Evolutionary conservation across 2,888 invertebrate genomes (phyloP).

Genomic region (Netelia melanura): DNA sequence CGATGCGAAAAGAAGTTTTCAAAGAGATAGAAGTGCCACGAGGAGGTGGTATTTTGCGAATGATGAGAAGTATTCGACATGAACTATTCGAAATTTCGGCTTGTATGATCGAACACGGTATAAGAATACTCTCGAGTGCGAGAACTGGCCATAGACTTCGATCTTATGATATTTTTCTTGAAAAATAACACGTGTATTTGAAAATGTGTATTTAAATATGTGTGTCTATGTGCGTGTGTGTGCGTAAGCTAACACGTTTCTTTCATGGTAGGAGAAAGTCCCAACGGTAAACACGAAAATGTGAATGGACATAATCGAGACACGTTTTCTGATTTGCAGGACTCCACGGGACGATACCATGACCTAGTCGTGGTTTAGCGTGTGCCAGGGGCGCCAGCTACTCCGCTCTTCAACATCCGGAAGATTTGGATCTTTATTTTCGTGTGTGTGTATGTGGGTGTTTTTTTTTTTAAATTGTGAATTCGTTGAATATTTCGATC

Average conservation of each 20-base stretch:
- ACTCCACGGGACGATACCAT: slow-evolving; percentile 50
- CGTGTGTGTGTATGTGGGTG: slow-evolving; percentile 1
- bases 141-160: background rate
- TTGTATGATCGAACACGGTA: background rate
- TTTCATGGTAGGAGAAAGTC: background rate
- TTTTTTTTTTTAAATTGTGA: slow-evolving; percentile 52
- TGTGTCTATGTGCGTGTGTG: background rate
- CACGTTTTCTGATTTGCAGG: slow-evolving; percentile 26
- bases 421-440: slow-evolving; percentile 35
- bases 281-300: background rate
- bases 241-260: background rate
- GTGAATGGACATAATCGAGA: background rate
- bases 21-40: background rate
- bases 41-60: background rate
- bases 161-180: background rate
- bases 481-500: slow-evolving; percentile 23
- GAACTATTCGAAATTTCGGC: background rate
- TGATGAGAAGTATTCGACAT: background rate
- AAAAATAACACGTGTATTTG: background rate
- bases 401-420: slow-evolving; percentile 51
- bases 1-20: background rate
- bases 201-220: background rate
- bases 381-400: slow-evolving; percentile 47
- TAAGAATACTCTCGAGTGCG: background rate
- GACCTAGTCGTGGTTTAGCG: slow-evolving; percentile 50